Conservation (phyloP, 2,113 vertebrate genomes). For the Megaceryle torquata region DNA sequence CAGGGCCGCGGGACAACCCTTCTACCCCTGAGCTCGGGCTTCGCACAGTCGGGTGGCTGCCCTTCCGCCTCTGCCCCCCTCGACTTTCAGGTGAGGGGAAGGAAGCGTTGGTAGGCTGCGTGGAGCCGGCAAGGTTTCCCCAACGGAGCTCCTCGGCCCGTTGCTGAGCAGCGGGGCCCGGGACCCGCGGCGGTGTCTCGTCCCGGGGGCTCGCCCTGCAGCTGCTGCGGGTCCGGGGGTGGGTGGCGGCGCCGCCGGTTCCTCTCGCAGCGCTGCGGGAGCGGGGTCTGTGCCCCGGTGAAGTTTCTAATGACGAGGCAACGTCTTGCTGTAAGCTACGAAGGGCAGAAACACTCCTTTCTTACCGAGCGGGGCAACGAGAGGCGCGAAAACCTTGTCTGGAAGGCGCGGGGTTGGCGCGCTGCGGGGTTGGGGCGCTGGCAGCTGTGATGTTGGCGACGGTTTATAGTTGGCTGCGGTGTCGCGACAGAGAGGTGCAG, state of each 20-base stretch:
- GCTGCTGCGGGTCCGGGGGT: background rate
- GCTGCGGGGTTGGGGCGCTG: background rate
- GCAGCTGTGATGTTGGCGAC: fast-evolving
- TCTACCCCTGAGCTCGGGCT: background rate
- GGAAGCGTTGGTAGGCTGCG: background rate
- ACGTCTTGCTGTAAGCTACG: fast-evolving
- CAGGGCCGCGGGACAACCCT: background rate
- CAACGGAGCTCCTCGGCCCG: background rate
- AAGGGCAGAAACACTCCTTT: fast-evolving
- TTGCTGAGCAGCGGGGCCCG: background rate
- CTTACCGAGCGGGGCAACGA: fast-evolving
- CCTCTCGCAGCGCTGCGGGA: background rate
- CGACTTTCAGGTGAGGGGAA: background rate
- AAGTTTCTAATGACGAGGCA: fast-evolving
- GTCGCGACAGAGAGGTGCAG: fast-evolving
- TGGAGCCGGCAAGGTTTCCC: no score
- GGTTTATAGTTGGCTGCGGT: fast-evolving
- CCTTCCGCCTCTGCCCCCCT: background rate
- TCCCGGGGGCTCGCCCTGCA: background rate
- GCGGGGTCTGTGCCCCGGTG: fast-evolving
- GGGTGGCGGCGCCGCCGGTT: background rate
- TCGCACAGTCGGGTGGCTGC: background rate
- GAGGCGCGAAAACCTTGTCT: fast-evolving
- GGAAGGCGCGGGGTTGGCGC: fast-evolving
- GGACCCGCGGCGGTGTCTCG: background rate